Conservation (phyloP, 2,113 vertebrate genomes). For the Triplophysa rosa region DNA sequence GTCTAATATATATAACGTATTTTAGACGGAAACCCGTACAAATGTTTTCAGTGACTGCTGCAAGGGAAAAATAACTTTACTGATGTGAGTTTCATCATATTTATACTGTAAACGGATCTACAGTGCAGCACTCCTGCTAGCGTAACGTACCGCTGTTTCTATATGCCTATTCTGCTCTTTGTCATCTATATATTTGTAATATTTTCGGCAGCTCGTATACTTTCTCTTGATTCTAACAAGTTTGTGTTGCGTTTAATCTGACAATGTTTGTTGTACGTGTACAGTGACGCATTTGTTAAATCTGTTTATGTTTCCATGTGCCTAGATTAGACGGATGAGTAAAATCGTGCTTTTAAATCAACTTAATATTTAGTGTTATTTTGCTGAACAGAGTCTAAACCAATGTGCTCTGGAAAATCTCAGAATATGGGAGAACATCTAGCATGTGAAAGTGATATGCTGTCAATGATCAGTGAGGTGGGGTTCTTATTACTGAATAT, state of each 20-base stretch:
- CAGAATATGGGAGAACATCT: slow-evolving; percentile 85
- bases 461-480: slow-evolving; percentile 90
- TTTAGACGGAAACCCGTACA: background rate
- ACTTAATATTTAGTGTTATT: background rate
- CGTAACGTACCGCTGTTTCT: background rate
- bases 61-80: background rate
- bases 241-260: background rate
- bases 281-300: background rate
- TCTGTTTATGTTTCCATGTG: background rate
- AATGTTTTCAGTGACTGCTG: background rate
- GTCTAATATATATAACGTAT: no score
- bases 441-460: slow-evolving; percentile 85
- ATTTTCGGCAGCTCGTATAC: no score
- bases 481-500: slow-evolving; percentile 13
- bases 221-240: background rate
- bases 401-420: slow-evolving; percentile 61
- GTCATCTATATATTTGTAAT: background rate
- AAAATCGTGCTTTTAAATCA: no score
- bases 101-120: background rate
- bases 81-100: background rate
- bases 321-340: no score
- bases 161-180: background rate
- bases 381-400: background rate
- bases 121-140: background rate
- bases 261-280: background rate